These are phyloP conservation scores for Rhegmatorhina hoffmannsi DNA, from an alignment of 2,113 vertebrate genomes.

Conservation along the genomic window DNA sequence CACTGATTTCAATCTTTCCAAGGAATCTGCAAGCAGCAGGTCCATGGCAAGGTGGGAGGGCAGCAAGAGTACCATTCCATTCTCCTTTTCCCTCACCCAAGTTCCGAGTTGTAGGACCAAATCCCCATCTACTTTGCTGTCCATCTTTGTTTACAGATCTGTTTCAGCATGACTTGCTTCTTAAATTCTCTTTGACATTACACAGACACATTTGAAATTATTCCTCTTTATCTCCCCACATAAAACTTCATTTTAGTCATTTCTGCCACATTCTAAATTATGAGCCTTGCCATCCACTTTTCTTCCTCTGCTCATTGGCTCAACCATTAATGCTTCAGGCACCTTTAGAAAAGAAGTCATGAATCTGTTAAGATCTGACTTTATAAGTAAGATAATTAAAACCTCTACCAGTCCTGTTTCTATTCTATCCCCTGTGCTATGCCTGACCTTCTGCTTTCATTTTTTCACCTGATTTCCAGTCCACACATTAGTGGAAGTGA, in stretches of 20 bases:
- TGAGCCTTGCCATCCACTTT: not conserved
- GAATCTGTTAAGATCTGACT: not conserved
- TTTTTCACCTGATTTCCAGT: not conserved
- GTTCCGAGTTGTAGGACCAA: not conserved
- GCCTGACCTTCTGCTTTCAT: not conserved
- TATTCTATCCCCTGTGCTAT: not conserved
- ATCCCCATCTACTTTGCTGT: not conserved
- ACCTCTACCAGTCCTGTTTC: not conserved
- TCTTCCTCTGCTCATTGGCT: not conserved
- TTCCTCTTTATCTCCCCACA: not conserved
- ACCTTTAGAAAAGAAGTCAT: not conserved
- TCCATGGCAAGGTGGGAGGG: not conserved
- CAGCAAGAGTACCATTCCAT: not conserved
- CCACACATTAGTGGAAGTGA: not conserved
- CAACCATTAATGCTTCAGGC: not conserved
- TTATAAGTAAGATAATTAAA: constrained; percentile 15
- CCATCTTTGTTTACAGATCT: not conserved
- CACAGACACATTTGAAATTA: not conserved
- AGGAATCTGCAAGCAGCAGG: not conserved
- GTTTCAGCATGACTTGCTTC: not conserved
- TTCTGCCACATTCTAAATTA: not conserved
- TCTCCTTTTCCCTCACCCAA: not conserved
- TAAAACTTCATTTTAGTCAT: not conserved
- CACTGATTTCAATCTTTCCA: not conserved
- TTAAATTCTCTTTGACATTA: not conserved